Percentiles rank a stretch among this genome's conserved stretches.
phyloP scores from a whole-genome alignment of 2,113 vertebrate genomes.

The Nerophis lumbriciformis region DNA sequence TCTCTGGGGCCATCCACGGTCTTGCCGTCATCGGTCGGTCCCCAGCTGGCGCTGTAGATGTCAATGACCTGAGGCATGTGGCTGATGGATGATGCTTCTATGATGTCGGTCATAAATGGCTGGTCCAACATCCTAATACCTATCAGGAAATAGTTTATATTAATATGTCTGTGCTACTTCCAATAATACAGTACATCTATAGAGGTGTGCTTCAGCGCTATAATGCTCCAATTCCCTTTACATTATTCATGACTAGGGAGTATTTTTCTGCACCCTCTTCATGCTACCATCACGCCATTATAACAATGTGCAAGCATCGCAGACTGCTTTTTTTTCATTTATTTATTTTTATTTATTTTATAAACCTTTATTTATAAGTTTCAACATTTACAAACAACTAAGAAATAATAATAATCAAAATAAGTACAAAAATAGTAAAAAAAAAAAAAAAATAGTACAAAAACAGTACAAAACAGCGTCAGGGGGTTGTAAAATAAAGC shows the following conservation, averaged over 20 bases:
- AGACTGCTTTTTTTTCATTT: no score
- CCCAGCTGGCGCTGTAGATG: slow-evolving; percentile 99
- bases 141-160: slow-evolving; percentile 37
- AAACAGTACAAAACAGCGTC: no score
- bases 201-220: neutral
- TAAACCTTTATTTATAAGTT: no score
- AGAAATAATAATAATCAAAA: no score
- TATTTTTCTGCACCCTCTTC: neutral
- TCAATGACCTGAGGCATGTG: slow-evolving; percentile 98
- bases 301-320: slow-evolving; percentile 4
- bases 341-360: no score
- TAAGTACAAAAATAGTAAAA: no score
- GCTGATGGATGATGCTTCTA: slow-evolving; percentile 97
- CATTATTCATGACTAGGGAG: neutral
- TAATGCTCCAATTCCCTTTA: neutral
- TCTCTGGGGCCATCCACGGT: slow-evolving; percentile 98
- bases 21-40: slow-evolving; percentile 95
- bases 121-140: slow-evolving; percentile 98
- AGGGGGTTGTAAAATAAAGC: no score
- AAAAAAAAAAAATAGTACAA: no score
- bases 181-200: neutral
- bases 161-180: neutral
- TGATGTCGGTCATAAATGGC: slow-evolving; percentile 98
- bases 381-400: no score
- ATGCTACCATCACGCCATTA: slow-evolving; percentile 18